phyloP scores from a whole-genome alignment of 2,888 invertebrate genomes.

The Schrankia costaestrigalis region DNA sequence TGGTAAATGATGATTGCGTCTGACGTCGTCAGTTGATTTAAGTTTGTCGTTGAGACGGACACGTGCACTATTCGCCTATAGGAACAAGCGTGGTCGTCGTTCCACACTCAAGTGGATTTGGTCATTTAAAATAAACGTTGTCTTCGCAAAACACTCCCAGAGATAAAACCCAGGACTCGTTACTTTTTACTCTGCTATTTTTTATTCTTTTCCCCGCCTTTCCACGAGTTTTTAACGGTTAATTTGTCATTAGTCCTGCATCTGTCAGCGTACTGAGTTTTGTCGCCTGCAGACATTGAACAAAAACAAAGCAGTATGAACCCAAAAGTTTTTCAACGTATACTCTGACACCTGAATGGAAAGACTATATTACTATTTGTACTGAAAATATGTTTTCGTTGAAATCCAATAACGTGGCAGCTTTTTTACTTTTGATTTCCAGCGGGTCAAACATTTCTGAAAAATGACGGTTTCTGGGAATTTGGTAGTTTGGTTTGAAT shows the following conservation, averaged over 20 bases:
- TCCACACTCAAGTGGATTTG: constrained; percentile 27
- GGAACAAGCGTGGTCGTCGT: constrained; percentile 21
- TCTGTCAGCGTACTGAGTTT: constrained; percentile 59
- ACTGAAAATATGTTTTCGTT: no score
- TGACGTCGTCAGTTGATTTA: constrained; percentile 54
- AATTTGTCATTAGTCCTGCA: constrained; percentile 72
- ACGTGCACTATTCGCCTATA: constrained; percentile 25
- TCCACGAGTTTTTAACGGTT: constrained; percentile 65
- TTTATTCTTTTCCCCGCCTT: constrained; percentile 49
- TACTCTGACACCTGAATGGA: constrained; percentile 20
- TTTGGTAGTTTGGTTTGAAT: no score
- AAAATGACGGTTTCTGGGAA: no score
- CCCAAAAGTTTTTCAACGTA: constrained; percentile 31
- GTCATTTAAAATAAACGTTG: constrained; percentile 54
- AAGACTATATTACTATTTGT: no score
- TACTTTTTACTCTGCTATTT: constrained; percentile 54
- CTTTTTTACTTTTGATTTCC: no score
- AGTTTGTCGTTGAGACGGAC: constrained; percentile 24
- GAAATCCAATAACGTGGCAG: no score
- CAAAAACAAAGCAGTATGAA: constrained; percentile 42
- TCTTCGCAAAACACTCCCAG: constrained; percentile 54
- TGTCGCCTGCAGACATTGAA: constrained; percentile 41
- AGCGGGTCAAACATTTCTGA: no score
- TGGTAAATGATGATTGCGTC: constrained; percentile 59
- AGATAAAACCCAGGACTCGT: constrained; percentile 51